Evolutionary conservation across 1,140 invertebrate species (phyloP), one percentile per base, ranked within the genome.

Genomic region (Drosophila subpulchrella): DNA sequence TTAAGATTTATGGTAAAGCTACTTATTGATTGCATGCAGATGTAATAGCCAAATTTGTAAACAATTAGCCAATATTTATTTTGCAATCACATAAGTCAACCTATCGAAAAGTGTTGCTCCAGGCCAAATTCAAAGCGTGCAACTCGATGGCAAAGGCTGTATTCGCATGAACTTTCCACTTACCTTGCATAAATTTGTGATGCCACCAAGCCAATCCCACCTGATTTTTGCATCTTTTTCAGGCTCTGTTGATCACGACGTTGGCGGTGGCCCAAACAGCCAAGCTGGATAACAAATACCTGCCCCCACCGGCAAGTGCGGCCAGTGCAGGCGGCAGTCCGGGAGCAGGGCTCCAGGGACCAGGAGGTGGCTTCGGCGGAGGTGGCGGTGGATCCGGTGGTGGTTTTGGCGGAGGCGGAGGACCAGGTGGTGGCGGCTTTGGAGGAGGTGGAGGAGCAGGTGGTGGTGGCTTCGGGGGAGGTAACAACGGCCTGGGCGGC

Each of bases 221-320:
- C n/a, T 34, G 32, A n/a, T 42, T 6, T 39, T 15, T 55, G 17
- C 56, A 58, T 77, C 41, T 71, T 5, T 74, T 86, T 75, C 47
- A 85, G 93, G 89, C 75, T 83, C 66, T 89, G 91, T 20, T 88
- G 72, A 48, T 91, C 44, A 48, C 68, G 53, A 71, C 79, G 42
- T 36, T 81, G 59, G 71, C 83, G 67, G 75, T 81, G 32, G 66
- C 90, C 55, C 71, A 84, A 39, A 77, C 85, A 50, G 93, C 91
- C 12, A 91, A 90, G 38, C 72, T 93, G 41, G 92, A 93, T 54
- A 93, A 93, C 67, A 93, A 92, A 67, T 93, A 93, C 59, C 75
- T 93, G 39, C 93, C 93, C 1, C 93, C 93, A 12, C 89, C 91
- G 1, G 81, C 89, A 20, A 88, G 75, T 78, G 91, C 91, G 11